These are phyloP conservation scores for Tigriopus japonicus DNA, from an alignment of 1,140 invertebrate genomes.

Conservation along the genomic window DNA sequence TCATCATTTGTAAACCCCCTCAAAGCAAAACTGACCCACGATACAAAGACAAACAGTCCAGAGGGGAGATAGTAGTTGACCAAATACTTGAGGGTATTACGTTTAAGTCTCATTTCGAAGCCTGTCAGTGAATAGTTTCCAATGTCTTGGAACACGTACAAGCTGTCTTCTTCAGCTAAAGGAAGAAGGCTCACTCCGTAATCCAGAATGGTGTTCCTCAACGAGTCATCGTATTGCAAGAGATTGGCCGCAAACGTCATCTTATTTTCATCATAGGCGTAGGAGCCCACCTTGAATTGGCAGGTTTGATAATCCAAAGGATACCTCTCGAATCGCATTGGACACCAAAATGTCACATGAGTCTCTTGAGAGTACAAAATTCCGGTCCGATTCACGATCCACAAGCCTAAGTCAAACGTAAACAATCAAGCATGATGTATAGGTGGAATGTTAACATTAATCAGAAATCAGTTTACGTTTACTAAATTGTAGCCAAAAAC, in stretches of 20 bases:
- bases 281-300: not conserved
- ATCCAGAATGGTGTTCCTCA: slow-evolving; percentile 5
- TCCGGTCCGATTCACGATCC: no score
- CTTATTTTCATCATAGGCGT: slow-evolving; percentile 1
- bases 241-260: not conserved
- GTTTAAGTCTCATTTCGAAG: not conserved
- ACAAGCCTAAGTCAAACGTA: no score
- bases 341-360: no score
- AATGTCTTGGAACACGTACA: slow-evolving; percentile 3
- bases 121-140: slow-evolving; percentile 5
- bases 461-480: no score
- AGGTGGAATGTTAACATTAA: no score
- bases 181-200: not conserved
- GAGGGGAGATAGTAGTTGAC: slow-evolving; percentile 8
- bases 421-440: no score
- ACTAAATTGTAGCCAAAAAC: no score
- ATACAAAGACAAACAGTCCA: not conserved
- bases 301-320: no score
- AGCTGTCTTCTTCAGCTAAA: not conserved
- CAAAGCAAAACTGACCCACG: not conserved
- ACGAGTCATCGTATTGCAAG: not conserved
- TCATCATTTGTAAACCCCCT: no score
- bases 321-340: no score
- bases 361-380: no score
- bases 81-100: slow-evolving; percentile 1